Conservation (phyloP, 2,113 vertebrate species). For the Aspiorhynchus laticeps region DNA sequence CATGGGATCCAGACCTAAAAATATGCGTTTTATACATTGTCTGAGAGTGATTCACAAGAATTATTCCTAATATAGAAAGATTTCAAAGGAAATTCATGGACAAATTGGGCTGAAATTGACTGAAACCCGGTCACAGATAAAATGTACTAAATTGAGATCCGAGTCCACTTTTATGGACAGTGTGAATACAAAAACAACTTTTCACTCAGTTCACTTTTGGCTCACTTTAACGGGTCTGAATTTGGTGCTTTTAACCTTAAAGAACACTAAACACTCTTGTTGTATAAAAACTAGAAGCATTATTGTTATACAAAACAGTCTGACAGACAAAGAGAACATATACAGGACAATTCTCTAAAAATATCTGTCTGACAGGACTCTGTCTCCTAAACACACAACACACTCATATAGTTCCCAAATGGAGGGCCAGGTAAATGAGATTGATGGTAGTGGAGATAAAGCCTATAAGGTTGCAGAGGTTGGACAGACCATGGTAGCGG, state of each 20-base stretch:
- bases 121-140: neutral
- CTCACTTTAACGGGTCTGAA: neutral
- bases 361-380: neutral
- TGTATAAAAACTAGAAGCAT: neutral
- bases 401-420: constrained; percentile 75
- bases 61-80: neutral
- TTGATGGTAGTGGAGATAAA: constrained; percentile 81
- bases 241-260: neutral
- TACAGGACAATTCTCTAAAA: neutral
- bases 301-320: neutral
- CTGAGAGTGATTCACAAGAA: neutral
- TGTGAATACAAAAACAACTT: neutral
- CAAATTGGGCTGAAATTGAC: neutral
- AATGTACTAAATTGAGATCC: neutral
- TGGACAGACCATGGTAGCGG: constrained; percentile 83
- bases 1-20: neutral
- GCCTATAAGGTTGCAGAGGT: constrained; percentile 80
- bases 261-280: neutral
- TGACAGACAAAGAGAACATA: neutral
- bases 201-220: neutral
- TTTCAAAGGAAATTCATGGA: neutral
- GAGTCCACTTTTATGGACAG: neutral
- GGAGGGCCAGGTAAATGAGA: constrained; percentile 76
- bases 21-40: neutral
- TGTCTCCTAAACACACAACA: neutral